Conservation (phyloP, 2,113 vertebrate species). For the human (Homo sapiens) region DNA sequence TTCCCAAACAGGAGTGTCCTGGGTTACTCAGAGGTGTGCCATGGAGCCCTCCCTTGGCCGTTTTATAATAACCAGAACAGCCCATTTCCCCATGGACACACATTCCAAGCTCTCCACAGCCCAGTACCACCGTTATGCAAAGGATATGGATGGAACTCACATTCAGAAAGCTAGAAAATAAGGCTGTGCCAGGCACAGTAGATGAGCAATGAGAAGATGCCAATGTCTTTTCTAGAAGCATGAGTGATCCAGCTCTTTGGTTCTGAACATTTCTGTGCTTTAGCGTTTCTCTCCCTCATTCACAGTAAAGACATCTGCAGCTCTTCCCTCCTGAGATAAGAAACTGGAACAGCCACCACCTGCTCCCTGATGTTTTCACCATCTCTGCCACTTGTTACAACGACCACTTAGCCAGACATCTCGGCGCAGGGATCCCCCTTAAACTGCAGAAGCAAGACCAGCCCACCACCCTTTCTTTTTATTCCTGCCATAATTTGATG, state of each 20-base stretch:
- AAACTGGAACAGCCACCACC: neutral
- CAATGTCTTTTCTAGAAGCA: neutral
- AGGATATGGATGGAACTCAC: too few species aligned
- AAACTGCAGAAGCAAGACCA: neutral
- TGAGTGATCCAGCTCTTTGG: neutral
- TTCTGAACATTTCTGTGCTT: neutral
- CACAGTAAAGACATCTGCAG: neutral
- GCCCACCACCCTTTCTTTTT: neutral
- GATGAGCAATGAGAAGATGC: neutral
- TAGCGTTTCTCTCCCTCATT: neutral
- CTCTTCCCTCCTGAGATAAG: neutral
- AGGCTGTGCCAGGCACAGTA: neutral
- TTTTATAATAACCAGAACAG: neutral
- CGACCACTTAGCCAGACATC: neutral
- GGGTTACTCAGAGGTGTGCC: constrained; percentile 88
- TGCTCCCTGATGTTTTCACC: neutral
- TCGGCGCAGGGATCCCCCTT: neutral
- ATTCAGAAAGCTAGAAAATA: neutral
- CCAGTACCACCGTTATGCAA: neutral
- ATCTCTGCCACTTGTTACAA: neutral
- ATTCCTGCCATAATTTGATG: neutral
- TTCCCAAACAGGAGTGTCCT: constrained; percentile 88
- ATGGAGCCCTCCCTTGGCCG: neutral
- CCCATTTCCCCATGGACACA: neutral
- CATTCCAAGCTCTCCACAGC: neutral